Conservation (phyloP, 2,888 invertebrate species). For the Deroplatys truncata region DNA sequence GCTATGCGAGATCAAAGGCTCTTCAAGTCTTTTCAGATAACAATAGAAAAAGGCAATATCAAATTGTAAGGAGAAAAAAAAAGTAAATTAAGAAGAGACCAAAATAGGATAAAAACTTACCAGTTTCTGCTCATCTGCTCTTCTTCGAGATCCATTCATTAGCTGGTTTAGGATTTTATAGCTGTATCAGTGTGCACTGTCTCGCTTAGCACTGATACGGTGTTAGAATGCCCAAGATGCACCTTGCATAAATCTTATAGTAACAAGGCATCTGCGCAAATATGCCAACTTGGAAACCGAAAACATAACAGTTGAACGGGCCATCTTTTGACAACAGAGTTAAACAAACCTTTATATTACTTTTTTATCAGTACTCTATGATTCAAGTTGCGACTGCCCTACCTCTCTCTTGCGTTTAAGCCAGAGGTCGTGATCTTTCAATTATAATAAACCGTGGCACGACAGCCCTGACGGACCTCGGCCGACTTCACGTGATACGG, state of each 20-base stretch:
- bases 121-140: neutral
- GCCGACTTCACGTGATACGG: no score
- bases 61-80: neutral
- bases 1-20: neutral
- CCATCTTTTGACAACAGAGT: no score
- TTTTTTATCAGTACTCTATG: no score
- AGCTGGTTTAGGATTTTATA: no score
- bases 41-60: neutral
- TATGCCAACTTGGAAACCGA: neutral
- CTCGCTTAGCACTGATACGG: neutral
- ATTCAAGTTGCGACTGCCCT: no score
- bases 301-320: no score
- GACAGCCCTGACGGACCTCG: no score
- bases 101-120: neutral
- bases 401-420: no score
- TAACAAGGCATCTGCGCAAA: neutral
- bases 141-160: neutral
- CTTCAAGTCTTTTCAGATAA: neutral
- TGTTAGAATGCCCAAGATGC: neutral
- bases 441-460: no score
- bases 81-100: neutral
- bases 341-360: no score
- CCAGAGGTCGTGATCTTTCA: no score
- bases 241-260: neutral
- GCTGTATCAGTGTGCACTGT: neutral